Base-by-base conservation (phyloP, 2,888 invertebrate genomes). In the Pedicia rivosa region DNA sequence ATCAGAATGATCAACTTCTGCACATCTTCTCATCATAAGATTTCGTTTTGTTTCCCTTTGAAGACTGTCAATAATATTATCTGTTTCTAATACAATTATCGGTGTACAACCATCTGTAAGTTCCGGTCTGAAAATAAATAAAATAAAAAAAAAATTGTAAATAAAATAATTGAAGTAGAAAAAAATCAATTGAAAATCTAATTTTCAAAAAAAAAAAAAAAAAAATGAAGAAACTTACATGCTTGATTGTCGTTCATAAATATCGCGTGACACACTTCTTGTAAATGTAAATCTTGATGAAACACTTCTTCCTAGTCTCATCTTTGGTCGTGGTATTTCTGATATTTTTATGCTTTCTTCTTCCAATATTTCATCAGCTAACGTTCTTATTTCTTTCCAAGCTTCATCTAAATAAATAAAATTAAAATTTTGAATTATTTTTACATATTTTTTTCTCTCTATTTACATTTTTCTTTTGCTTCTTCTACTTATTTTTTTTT, bases 381-480 rank as follows among this genome's bases (percentile, higher is more conserved):
- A 67, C 38, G 68, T 60, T 42, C 64, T 64, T 38, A 78, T 75
- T 12, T 74, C 65, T 20, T 64, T 59, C 66, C 75, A 72, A 0
- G 78, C 78, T 43, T 70, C 65, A 33, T 72, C 72, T 63, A 44
- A 17, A 41, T 6, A 8, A 8, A 41, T 30, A 36, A 38, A 39
- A 15, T 34, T 7, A 16, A 35, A 24, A 12, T 19, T 12, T 9
- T 34, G 20, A 15, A n/a, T 37, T 36, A 26, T 14, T 36, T 25
- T 13, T 33, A n/a, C 25, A 35, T 25, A 26, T n/a, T n/a, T n/a
- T n/a, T n/a, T n/a, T n/a, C n/a, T n/a, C n/a, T n/a, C n/a, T n/a
- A n/a, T n/a, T n/a, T n/a, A n/a, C n/a, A n/a, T n/a, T n/a, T n/a
- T n/a, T n/a, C n/a, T n/a, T n/a, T n/a, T n/a, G n/a, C n/a, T n/a